Evolutionary conservation across 2,797 vertebrate genomes (phyloP).

Genomic region (Pangasius macronema): DNA sequence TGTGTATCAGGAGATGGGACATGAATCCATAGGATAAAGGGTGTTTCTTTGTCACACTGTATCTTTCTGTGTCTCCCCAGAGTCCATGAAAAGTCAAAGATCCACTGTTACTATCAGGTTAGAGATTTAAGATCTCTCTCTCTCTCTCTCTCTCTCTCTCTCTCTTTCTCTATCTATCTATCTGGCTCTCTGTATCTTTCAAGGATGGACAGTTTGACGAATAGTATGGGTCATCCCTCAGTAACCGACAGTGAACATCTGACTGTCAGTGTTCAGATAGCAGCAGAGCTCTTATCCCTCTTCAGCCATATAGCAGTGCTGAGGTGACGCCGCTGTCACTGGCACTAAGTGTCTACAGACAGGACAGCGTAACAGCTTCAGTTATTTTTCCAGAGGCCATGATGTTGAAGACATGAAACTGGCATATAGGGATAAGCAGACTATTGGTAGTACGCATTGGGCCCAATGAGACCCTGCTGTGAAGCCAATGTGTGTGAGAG

Average conservation of each 20-base stretch:
- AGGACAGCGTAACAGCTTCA: not conserved
- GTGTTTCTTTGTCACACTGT: conserved; percentile 12
- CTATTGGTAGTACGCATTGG: not conserved
- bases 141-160: not conserved
- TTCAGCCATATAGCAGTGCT: conserved; percentile 33
- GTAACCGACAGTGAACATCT: conserved; percentile 66
- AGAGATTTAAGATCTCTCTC: conserved; percentile 5
- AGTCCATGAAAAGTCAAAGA: conserved; percentile 41
- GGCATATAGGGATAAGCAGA: conserved; percentile 43
- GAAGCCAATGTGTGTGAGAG: conserved; percentile 44
- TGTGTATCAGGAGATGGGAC: conserved; percentile 1
- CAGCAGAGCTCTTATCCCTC: conserved; percentile 54
- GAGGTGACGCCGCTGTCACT: conserved; percentile 34
- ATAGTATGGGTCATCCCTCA: conserved; percentile 62
- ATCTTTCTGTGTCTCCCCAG: conserved; percentile 25
- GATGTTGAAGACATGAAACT: conserved; percentile 31
- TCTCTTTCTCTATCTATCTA: not conserved
- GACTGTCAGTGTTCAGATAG: conserved; percentile 62
- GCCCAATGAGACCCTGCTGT: conserved; percentile 47
- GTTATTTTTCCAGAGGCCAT: conserved; percentile 16
- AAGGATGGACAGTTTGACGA: conserved; percentile 58
- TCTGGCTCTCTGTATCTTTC: not conserved
- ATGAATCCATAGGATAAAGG: not conserved
- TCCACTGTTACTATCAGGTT: conserved; percentile 26
- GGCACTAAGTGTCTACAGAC: conserved; percentile 1